Evolutionary conservation across 53 echinoderm and acorn worm genomes (phyloP).

Genomic region (Paelopatides confundens): DNA sequence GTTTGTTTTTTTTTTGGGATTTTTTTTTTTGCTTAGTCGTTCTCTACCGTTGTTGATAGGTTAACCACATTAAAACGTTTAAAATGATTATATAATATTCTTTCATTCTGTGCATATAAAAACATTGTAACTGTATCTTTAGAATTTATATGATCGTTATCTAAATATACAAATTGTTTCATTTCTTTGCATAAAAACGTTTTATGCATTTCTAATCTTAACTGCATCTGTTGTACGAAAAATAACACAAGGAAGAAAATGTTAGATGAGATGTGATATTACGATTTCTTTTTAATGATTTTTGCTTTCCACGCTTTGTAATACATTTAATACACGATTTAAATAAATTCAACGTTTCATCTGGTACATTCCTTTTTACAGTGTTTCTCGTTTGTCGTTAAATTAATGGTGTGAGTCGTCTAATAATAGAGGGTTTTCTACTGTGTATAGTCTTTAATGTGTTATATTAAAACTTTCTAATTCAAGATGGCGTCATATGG

Average conservation of each 20-base stretch:
- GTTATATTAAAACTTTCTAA: too few relatives aligned
- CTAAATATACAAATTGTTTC: neutral
- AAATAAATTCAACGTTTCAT: neutral
- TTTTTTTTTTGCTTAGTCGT: too few relatives aligned
- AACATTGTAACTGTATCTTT: neutral
- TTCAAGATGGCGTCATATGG: too few relatives aligned
- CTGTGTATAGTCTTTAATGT: too few relatives aligned
- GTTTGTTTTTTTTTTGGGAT: too few relatives aligned
- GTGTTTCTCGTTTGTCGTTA: too few relatives aligned
- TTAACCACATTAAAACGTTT: too few relatives aligned
- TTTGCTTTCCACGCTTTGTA: neutral
- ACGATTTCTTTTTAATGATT: neutral
- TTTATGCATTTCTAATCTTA: neutral
- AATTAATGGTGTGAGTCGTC: too few relatives aligned
- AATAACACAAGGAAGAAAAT: neutral
- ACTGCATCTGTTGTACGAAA: neutral
- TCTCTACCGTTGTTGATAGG: too few relatives aligned
- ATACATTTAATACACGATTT: neutral
- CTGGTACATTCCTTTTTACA: neutral
- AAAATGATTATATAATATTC: too few relatives aligned
- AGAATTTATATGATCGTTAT: neutral
- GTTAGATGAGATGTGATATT: neutral
- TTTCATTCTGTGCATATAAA: too few relatives aligned
- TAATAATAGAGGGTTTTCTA: too few relatives aligned
- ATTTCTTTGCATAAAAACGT: neutral